These are phyloP conservation scores for Jordanella pulchra DNA, from an alignment of 2,797 vertebrate genomes.

Conservation along the genomic window DNA sequence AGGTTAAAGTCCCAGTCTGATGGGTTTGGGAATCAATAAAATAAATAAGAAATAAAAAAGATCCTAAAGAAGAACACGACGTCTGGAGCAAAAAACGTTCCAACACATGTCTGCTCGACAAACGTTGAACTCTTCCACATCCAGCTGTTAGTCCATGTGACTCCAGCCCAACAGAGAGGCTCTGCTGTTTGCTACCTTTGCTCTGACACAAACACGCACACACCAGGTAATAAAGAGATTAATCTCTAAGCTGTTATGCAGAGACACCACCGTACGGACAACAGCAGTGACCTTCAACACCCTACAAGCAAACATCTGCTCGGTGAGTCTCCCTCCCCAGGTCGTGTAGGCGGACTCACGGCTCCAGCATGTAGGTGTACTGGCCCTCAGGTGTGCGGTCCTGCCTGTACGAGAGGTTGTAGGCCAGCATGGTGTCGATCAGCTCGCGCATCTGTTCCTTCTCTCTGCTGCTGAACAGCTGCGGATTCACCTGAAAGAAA, in stretches of 20 bases:
- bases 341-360: conserved; percentile 82
- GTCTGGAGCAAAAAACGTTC: neutral
- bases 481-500: conserved; percentile 88
- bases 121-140: neutral
- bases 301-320: conserved; percentile 33
- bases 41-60: neutral
- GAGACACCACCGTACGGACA: conserved; percentile 43
- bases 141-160: conserved; percentile 8
- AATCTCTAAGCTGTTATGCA: conserved; percentile 62
- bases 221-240: conserved; percentile 62
- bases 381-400: conserved; percentile 90
- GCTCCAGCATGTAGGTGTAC: conserved; percentile 89
- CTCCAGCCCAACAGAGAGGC: conserved; percentile 3
- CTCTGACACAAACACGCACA: conserved; percentile 17
- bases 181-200: conserved; percentile 36
- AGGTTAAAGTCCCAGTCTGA: neutral
- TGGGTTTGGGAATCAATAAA: conserved; percentile 1
- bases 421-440: conserved; percentile 92
- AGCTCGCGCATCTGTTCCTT: conserved; percentile 90
- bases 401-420: conserved; percentile 94
- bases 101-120: neutral
- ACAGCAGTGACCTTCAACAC: conserved; percentile 62
- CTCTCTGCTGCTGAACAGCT: conserved; percentile 92
- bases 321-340: conserved; percentile 19
- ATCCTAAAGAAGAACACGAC: neutral